These are phyloP conservation scores for Ceriagrion tenellum DNA, from an alignment of 2,888 invertebrate species.

Conservation along the genomic window DNA sequence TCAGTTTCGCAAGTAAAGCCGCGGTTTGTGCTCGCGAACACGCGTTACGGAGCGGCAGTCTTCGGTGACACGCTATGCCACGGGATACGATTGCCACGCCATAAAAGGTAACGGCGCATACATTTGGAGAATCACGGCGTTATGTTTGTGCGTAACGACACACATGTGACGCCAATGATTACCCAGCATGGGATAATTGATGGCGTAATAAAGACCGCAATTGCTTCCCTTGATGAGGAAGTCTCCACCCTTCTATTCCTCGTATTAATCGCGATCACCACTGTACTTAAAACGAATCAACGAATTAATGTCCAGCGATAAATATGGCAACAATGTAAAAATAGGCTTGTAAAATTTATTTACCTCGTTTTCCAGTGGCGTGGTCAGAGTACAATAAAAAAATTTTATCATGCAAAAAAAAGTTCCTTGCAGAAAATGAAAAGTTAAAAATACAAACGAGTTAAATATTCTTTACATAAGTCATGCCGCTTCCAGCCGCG, in stretches of 20 bases:
- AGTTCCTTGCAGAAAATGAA: too few species aligned
- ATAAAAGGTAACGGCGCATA: not conserved
- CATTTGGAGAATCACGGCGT: not conserved
- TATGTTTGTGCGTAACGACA: not conserved
- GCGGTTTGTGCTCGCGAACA: not conserved
- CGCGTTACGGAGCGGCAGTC: not conserved
- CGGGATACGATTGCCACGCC: not conserved
- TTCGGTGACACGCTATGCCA: not conserved
- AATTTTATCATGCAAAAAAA: not conserved
- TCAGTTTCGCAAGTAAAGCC: not conserved
- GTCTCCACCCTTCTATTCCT: not conserved
- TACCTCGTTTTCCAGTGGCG: too few species aligned
- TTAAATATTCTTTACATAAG: too few species aligned
- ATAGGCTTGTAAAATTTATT: too few species aligned
- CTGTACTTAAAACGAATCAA: not conserved
- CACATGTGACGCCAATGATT: not conserved
- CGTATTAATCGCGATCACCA: not conserved
- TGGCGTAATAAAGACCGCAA: not conserved
- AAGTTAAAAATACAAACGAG: too few species aligned
- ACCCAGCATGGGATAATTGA: not conserved
- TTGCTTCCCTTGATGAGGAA: not conserved
- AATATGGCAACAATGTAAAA: too few species aligned
- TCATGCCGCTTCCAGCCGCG: too few species aligned
- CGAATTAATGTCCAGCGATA: not conserved
- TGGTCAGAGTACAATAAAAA: too few species aligned